Percentiles rank a stretch among this genome's conserved stretches.
These are phyloP conservation scores for Drosophila glabriapex DNA, from an alignment of 2,888 invertebrate species.

Conservation along the genomic window DNA sequence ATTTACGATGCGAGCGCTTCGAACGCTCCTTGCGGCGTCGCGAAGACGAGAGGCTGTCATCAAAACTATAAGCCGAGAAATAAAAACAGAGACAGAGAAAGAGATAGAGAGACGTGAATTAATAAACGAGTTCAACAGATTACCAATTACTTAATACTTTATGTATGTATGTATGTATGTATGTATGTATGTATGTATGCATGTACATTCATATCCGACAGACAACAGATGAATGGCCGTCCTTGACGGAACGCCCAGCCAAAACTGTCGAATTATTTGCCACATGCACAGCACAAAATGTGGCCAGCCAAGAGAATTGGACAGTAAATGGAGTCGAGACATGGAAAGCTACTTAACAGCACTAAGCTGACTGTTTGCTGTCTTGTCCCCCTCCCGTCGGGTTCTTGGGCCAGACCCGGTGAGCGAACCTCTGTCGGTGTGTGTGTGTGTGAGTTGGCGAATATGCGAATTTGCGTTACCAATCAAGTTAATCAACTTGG, in stretches of 20 bases:
- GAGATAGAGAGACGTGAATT: constrained; percentile 28
- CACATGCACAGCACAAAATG: constrained; percentile 19
- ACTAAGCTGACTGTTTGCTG: constrained; percentile 55
- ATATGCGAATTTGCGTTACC: constrained; percentile 76
- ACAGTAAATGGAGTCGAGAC: constrained; percentile 59
- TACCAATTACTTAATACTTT: constrained; percentile 44
- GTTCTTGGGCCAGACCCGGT: constrained; percentile 51
- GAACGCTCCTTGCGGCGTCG: constrained; percentile 93
- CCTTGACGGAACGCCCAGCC: constrained; percentile 78
- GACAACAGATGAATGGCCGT: constrained; percentile 69
- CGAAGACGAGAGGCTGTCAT: constrained; percentile 88
- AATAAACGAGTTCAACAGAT: constrained; percentile 38
- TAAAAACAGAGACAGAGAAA: constrained; percentile 15
- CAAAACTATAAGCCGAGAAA: constrained; percentile 78
- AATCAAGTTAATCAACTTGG: constrained; percentile 81
- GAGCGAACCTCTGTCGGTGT: constrained; percentile 19
- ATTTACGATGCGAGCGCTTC: constrained; percentile 94
- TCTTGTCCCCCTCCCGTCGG: constrained; percentile 27
- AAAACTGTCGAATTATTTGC: constrained; percentile 59
- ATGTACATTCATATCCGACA: constrained; percentile 18
- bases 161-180: neutral
- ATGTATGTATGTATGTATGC: constrained; percentile 1
- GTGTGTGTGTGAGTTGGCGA: constrained; percentile 68
- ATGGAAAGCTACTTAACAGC: constrained; percentile 77
- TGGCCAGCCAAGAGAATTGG: constrained; percentile 56